A percentile compares a stretch with the other conserved stretches of the same genome.
These are phyloP conservation scores for Protomyctophum bolini DNA, from an alignment of 2,113 vertebrate species.

Conservation along the genomic window DNA sequence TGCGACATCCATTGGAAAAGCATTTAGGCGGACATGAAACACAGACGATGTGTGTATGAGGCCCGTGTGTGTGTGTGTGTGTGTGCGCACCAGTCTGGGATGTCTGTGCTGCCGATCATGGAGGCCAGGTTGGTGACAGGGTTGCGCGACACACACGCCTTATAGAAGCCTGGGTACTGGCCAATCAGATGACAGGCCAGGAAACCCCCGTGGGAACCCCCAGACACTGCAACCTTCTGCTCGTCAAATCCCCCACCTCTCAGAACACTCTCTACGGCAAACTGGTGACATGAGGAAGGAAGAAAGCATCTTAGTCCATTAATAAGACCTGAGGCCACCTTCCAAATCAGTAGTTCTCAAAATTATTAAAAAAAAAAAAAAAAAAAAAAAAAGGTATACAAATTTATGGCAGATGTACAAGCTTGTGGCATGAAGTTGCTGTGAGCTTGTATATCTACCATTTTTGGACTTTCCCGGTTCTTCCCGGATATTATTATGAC, in stretches of 20 bases:
- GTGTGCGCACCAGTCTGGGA: conserved; percentile 89
- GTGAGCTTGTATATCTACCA: no score
- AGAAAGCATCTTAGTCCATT: not conserved
- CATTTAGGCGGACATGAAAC: no score
- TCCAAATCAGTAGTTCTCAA: no score
- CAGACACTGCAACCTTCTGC: conserved; percentile 82
- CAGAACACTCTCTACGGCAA: conserved; percentile 86
- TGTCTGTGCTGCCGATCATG: conserved; percentile 89
- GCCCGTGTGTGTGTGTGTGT: not conserved
- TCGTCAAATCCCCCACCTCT: conserved; percentile 75
- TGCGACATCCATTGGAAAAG: no score
- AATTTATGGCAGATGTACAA: no score
- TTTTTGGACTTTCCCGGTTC: no score
- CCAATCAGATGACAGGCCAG: conserved; percentile 94
- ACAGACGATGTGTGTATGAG: no score
- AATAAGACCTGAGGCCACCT: no score
- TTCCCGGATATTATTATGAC: no score
- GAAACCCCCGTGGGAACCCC: conserved; percentile 94
- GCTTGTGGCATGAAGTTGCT: no score
- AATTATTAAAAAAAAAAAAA: no score
- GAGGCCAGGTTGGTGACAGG: conserved; percentile 91
- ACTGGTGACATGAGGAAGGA: conserved; percentile 66
- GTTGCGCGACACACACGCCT: conserved; percentile 87
- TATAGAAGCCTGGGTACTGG: conserved; percentile 90
- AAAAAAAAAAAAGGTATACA: no score